Base-by-base conservation (phyloP, 2,113 vertebrate genomes). In the Zootoca vivipara region DNA sequence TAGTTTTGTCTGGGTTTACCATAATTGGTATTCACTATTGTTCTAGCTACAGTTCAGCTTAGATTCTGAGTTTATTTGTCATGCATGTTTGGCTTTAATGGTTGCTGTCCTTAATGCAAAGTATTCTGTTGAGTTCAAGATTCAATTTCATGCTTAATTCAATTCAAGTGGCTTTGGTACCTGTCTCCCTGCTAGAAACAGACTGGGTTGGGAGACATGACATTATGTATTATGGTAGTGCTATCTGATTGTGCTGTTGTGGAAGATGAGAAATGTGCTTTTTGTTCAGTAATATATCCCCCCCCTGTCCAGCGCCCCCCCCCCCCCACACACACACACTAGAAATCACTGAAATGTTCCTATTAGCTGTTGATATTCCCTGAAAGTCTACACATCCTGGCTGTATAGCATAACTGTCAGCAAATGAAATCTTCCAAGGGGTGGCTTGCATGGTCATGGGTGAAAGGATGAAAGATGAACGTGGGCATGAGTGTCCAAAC, bases 71-170 rank as follows among this genome's bases (percentile, higher is more conserved):
- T 90, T 77, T 90, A 58, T 90, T 86, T 86, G 89, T 90, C 79
- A 87, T 90, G 89, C 89, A 90, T 86, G 72, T 90, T 87, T 83
- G 22, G 79, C 38, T 62, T 58, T 86, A 86, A 86, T 83, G 38
- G 79, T 78, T 90, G 80, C 89, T 90, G 64, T 87, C 62, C 81
- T 83, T 70, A 83, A 83, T 90, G 73, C 64, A 86, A 87, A 78
- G 28, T 70, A 90, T 83, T 77, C 85, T 83, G 64, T 90, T 62
- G 85, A 90, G 85, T 90, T 86, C 85, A 90, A 64, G 75, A 83
- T 90, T 90, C 65, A 90, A 83, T 78, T 83, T 86, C 79, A 83
- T 90, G 80, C 79, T 83, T 90, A 90, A 87, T 78, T 83, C 85
- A 83, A 62, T 83, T 77, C 85, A 82, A 83, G 89, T 20, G 15